Percentiles rank a stretch among this genome's conserved stretches.
Conservation (phyloP, 2,888 invertebrate species). For the Elegia similella region DNA sequence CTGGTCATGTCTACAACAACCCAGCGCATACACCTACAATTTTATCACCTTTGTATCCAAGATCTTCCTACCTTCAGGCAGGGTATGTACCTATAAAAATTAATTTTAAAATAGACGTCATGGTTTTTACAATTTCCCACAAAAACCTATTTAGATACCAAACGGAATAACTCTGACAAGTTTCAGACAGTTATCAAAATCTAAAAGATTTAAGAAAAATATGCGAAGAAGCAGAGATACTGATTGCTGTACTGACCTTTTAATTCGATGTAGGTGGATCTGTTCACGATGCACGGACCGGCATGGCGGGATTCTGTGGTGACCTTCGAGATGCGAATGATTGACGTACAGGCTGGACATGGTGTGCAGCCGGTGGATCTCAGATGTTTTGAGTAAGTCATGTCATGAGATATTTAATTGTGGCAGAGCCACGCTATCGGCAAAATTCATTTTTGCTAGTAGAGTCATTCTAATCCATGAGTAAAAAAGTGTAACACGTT, state of each 20-base stretch:
- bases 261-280: conserved; percentile 72
- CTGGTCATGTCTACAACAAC: conserved; percentile 87
- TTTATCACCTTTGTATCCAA: conserved; percentile 96
- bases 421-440: too few relatives aligned
- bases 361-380: conserved; percentile 80
- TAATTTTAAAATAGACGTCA: too few relatives aligned
- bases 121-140: too few relatives aligned
- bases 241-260: too few relatives aligned
- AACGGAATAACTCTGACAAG: too few relatives aligned
- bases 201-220: too few relatives aligned
- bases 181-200: too few relatives aligned
- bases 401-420: not conserved
- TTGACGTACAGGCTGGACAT: conserved; percentile 83
- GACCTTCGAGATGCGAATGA: conserved; percentile 89
- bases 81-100: not conserved
- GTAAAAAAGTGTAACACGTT: too few relatives aligned
- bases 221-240: too few relatives aligned
- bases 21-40: conserved; percentile 94
- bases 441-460: too few relatives aligned
- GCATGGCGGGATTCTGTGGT: conserved; percentile 86
- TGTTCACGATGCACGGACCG: conserved; percentile 95
- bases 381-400: conserved; percentile 80
- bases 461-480: too few relatives aligned
- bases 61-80: conserved; percentile 84
- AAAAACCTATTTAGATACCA: too few relatives aligned